Percentiles rank a stretch among this genome's conserved stretches.
Evolutionary conservation across 2,888 invertebrate genomes (phyloP).

Genomic region (Leucophenga maculata): DNA sequence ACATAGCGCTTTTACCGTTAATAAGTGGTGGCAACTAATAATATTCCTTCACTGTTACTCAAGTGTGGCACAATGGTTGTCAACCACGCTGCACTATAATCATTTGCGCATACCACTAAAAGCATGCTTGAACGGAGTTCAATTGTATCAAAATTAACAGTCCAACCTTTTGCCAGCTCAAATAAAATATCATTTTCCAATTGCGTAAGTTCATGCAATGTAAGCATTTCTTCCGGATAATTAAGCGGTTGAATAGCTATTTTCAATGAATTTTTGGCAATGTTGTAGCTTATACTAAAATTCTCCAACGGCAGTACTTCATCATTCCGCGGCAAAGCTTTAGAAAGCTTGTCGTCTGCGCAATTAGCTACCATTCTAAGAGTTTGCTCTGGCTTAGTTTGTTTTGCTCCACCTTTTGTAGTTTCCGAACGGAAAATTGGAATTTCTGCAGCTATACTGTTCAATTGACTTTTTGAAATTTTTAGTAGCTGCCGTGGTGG

Average conservation of each 20-base stretch:
- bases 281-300: neutral
- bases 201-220: neutral
- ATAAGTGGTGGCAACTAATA: neutral
- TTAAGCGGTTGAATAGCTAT: conserved; percentile 2
- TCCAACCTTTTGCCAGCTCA: conserved; percentile 21
- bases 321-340: too few relatives aligned
- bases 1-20: too few relatives aligned
- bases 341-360: neutral
- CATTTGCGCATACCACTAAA: neutral
- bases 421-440: too few relatives aligned
- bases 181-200: conserved; percentile 8
- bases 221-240: neutral
- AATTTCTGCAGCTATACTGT: too few relatives aligned
- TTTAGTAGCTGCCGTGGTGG: neutral
- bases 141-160: conserved; percentile 12
- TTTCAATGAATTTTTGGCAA: neutral
- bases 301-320: neutral
- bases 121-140: conserved; percentile 17
- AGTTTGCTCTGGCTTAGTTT: too few relatives aligned
- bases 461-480: neutral
- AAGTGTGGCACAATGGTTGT: neutral
- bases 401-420: too few relatives aligned
- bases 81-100: conserved; percentile 3
- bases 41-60: neutral
- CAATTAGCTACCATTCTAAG: too few relatives aligned